Evolutionary conservation across 2,797 vertebrate genomes (phyloP).

Genomic region (Ataeniobius toweri): DNA sequence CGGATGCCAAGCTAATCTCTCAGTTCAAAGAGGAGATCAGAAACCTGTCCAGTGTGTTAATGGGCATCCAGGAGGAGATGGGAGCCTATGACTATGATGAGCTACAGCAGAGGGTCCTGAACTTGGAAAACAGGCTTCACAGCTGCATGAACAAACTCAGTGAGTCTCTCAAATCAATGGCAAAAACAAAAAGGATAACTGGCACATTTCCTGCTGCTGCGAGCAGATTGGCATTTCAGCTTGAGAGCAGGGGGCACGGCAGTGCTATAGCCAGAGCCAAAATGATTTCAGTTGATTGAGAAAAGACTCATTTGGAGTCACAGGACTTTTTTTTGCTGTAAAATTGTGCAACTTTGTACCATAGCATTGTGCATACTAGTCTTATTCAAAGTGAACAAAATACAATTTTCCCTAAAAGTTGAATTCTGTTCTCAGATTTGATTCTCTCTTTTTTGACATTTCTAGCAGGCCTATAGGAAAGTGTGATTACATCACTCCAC

Average conservation of each 20-base stretch:
- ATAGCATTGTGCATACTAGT: neutral
- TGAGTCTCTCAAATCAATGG: conserved; percentile 74
- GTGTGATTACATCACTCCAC: conserved; percentile 13
- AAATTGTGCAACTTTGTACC: neutral
- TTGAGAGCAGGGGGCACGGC: conserved; percentile 6
- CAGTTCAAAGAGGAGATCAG: conserved; percentile 98
- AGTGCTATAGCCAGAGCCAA: conserved; percentile 5
- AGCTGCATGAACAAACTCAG: conserved; percentile 98
- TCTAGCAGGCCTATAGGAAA: neutral
- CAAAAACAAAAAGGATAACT: conserved; percentile 9
- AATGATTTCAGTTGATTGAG: conserved; percentile 11
- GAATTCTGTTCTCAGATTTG: neutral
- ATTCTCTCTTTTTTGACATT: conserved; percentile 4
- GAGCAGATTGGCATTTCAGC: conserved; percentile 28
- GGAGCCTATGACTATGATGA: conserved; percentile 97
- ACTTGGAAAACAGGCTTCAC: conserved; percentile 90
- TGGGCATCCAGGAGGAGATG: conserved; percentile 95
- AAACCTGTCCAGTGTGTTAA: conserved; percentile 91
- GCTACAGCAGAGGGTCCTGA: conserved; percentile 90
- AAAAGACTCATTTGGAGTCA: conserved; percentile 1
- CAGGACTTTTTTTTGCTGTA: neutral
- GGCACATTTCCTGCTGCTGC: conserved; percentile 18
- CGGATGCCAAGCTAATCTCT: conserved; percentile 91
- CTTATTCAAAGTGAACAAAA: conserved; percentile 1
- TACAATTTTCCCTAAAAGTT: neutral